These are phyloP conservation scores for Saccopteryx bilineata DNA, from an alignment of 2,113 vertebrate species.

Conservation along the genomic window DNA sequence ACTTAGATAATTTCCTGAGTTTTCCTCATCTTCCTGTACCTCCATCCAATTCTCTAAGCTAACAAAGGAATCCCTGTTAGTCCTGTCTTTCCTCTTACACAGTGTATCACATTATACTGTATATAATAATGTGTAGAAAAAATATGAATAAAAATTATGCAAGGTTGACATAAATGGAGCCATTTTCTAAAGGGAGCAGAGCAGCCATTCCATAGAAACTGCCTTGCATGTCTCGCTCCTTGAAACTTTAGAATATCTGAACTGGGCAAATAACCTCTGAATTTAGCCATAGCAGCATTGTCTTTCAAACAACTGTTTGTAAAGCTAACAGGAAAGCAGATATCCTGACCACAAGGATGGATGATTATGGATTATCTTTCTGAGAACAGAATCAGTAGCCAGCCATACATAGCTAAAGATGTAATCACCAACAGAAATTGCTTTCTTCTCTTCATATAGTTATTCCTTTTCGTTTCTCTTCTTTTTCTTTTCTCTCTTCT, in stretches of 20 bases:
- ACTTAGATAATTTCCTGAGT: background rate
- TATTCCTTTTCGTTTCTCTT: background rate
- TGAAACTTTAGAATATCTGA: background rate
- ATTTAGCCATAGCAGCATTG: background rate
- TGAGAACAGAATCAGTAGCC: background rate
- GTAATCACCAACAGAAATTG: background rate
- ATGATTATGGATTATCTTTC: background rate
- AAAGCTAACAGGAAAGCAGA: background rate
- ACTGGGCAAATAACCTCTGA: background rate
- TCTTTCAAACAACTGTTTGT: background rate
- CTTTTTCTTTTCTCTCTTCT: background rate
- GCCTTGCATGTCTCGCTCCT: background rate
- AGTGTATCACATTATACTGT: background rate
- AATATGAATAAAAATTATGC: background rate
- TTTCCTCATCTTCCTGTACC: background rate
- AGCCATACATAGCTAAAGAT: background rate
- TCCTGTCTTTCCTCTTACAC: background rate
- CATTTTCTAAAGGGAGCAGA: background rate
- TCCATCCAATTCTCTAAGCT: rapidly evolving
- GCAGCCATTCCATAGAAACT: background rate
- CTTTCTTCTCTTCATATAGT: background rate
- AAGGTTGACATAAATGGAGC: background rate
- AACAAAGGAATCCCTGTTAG: background rate
- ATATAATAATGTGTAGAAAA: background rate
- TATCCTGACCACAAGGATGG: background rate